Base-by-base conservation (phyloP, 2,888 invertebrate genomes). In the Eutolmus rufibarbis region DNA sequence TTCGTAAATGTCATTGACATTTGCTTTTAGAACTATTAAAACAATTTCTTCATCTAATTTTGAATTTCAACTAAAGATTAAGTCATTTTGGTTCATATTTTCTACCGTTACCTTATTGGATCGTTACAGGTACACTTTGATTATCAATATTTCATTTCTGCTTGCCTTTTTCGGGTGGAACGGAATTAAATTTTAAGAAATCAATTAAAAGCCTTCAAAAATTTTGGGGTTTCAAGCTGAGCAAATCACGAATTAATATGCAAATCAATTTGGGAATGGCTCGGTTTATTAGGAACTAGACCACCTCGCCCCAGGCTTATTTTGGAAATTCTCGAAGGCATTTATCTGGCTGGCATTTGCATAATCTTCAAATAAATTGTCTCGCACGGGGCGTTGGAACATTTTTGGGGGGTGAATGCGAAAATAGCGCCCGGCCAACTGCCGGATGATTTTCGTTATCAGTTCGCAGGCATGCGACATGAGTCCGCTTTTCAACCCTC, bases 321-420 rank as follows among this genome's bases (percentile, higher is more conserved):
- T 84, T 84, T 3, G 23, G 43, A 57, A 84, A 66, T 66, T 84
- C 66, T 56, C 57, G 79, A 84, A 40, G 40, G 19, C 40, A 84
- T 84, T 40, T 84, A 81, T 51, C 51, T 81, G 31, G 34, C 34
- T 9, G 12, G 43, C 40, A 84, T 84, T 57, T 66, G 19, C 84
- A 84, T 84, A 66, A 84, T 84, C 84, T 34, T 84, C 84, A 84
- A 34, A 84, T 84, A 84, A 66, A 84, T 66, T 66, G 57, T 40
- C 19, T 12, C 19, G 66, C 28, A 23, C 66, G 43, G 40, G 43
- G 40, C 66, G 40, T 79, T 79, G 23, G 23, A 23, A 79, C 28
- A 31, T 79, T 46, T 46, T 79, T 40, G 40, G 40, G 46, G 79
- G 84, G 84, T 84, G 66, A 74, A 82, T 74, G 23, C 66, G 43